Evolutionary conservation across 2,797 vertebrate genomes (phyloP).

Genomic region (Intellagama lesueurii): DNA sequence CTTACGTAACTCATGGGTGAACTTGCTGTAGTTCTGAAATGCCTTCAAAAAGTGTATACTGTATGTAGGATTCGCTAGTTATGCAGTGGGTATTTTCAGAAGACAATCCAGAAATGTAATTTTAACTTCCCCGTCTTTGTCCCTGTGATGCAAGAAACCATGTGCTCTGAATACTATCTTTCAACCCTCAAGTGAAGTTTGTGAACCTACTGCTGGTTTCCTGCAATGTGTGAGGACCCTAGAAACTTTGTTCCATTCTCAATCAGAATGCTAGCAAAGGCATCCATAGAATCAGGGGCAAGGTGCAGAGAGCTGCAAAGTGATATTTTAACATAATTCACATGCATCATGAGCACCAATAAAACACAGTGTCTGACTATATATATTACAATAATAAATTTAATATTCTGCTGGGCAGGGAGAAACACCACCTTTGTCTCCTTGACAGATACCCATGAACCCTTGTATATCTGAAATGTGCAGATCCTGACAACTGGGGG

Average conservation of each 20-base stretch:
- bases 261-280: neutral
- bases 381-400: no score
- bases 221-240: neutral
- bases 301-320: no score
- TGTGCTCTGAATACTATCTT: neutral
- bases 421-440: no score
- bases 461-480: no score
- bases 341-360: no score
- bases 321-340: no score
- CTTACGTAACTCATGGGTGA: neutral
- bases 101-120: neutral
- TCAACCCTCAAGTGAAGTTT: neutral
- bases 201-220: neutral
- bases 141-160: neutral
- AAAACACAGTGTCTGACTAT: no score
- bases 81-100: neutral
- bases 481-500: neutral
- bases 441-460: no score
- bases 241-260: neutral
- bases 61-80: neutral
- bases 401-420: no score
- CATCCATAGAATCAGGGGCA: neutral
- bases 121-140: neutral
- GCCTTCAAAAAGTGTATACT: neutral
- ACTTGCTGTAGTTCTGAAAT: neutral